phyloP scores from a whole-genome alignment of 2,797 vertebrate genomes.

The Coluber constrictor region DNA sequence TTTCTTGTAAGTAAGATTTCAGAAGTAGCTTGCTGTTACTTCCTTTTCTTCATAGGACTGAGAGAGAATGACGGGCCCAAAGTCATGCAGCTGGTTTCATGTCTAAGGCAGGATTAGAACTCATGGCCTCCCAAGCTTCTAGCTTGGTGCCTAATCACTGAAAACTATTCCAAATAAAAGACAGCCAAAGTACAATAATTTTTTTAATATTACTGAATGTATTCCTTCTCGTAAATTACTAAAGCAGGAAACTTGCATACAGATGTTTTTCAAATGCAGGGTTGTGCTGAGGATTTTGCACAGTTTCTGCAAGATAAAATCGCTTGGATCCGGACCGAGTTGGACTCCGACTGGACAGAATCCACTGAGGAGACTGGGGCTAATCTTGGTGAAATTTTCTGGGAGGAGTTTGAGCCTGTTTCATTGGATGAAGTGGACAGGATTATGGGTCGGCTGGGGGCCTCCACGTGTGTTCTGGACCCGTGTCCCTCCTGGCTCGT shows the following conservation, averaged over 20 bases:
- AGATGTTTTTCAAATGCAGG: slow-evolving; percentile 7
- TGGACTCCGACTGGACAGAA: too few species aligned
- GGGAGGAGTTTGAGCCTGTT: too few species aligned
- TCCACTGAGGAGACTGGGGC: too few species aligned
- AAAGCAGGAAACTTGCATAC: not conserved
- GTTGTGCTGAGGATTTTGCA: too few species aligned
- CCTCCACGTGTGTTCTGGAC: too few species aligned
- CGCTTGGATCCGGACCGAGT: too few species aligned
- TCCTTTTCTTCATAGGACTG: not conserved
- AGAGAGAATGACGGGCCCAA: not conserved
- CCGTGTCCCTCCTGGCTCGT: too few species aligned
- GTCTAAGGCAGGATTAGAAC: not conserved
- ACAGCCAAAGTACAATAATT: not conserved
- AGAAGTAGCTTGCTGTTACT: not conserved
- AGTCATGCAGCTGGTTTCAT: not conserved
- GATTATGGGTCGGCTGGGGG: too few species aligned
- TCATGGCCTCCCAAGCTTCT: not conserved
- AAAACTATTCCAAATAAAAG: not conserved
- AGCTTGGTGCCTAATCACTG: not conserved
- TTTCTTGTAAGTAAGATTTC: not conserved
- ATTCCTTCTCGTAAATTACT: not conserved
- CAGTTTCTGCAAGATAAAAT: too few species aligned
- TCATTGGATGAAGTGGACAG: too few species aligned
- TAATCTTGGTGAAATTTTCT: too few species aligned
- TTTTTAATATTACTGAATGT: not conserved